Percentiles rank a stretch among this genome's conserved stretches.
Evolutionary conservation across 2,113 vertebrate species (phyloP).

Genomic region (Formicarius rufipectus): DNA sequence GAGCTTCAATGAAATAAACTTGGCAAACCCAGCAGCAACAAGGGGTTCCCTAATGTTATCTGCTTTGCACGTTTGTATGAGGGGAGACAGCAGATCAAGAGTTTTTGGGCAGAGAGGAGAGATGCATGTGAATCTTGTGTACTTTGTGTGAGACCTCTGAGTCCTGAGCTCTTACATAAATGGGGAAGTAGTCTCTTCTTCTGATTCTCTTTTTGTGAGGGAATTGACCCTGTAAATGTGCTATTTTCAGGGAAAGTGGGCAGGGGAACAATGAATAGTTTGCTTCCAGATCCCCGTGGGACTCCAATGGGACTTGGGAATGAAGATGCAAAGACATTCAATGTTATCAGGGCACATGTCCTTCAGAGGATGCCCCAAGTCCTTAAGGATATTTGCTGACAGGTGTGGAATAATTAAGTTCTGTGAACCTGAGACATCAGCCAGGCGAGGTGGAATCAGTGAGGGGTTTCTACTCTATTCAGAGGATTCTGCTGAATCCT

Average conservation of each 20-base stretch:
- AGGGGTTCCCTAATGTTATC: background rate
- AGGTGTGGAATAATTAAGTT: background rate
- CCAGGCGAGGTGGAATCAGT: background rate
- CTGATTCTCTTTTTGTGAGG: background rate
- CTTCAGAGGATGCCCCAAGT: background rate
- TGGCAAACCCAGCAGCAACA: background rate
- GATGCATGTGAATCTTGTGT: background rate
- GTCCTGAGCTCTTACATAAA: background rate
- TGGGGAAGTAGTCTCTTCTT: background rate
- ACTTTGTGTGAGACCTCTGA: background rate
- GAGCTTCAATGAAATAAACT: background rate
- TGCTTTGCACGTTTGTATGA: background rate
- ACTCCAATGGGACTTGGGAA: background rate
- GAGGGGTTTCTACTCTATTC: no score
- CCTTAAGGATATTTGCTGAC: background rate
- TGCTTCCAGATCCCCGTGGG: background rate
- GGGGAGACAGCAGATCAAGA: background rate
- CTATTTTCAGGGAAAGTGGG: background rate
- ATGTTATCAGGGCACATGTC: background rate
- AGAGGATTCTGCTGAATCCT: no score
- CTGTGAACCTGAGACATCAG: background rate
- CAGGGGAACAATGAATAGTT: background rate
- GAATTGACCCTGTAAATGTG: rapidly evolving
- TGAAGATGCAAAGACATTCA: background rate
- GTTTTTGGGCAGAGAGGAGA: background rate